A percentile compares a stretch with the other conserved stretches of the same genome.
These are phyloP conservation scores for Xiphophorus hellerii DNA, from an alignment of 2,113 vertebrate species.

Conservation along the genomic window DNA sequence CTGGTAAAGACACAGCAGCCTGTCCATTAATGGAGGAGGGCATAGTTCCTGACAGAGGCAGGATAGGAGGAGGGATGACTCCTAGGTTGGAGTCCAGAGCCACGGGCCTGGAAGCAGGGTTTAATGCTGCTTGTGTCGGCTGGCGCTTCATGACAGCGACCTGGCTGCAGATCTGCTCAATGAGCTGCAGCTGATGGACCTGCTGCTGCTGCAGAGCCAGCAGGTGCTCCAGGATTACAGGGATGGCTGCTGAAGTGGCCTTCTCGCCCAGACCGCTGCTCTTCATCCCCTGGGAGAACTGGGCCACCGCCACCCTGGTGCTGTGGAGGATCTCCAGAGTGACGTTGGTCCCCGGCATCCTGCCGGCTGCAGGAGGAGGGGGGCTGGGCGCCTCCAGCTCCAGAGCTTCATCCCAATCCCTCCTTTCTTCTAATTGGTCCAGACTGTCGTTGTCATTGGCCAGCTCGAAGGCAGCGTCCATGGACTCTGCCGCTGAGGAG, in stretches of 20 bases:
- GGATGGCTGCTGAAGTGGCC: conserved; percentile 84
- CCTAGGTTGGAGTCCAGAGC: conserved; percentile 75
- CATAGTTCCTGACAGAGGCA: conserved; percentile 84
- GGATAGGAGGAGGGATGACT: conserved; percentile 76
- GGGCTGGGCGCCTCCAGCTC: conserved; percentile 81
- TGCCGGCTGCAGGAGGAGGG: conserved; percentile 72
- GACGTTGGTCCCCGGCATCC: conserved; percentile 93
- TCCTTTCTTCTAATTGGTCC: conserved; percentile 76
- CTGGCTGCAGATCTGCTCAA: conserved; percentile 97
- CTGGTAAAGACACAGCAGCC: conserved; percentile 66
- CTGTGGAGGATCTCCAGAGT: conserved; percentile 95
- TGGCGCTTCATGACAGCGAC: conserved; percentile 92
- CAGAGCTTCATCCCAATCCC: conserved; percentile 87
- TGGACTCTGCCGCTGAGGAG: conserved; percentile 82
- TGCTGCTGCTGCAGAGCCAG: conserved; percentile 95
- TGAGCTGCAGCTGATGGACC: conserved; percentile 96
- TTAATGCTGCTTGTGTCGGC: conserved; percentile 80
- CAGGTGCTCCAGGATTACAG: conserved; percentile 94
- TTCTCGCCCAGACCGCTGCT: conserved; percentile 72
- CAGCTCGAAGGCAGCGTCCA: conserved; percentile 76
- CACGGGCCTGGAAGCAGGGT: conserved; percentile 75
- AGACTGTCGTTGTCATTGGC: conserved; percentile 73
- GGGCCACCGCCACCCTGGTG: conserved; percentile 95
- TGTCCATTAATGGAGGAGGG: conserved; percentile 78
- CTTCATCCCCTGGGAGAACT: conserved; percentile 90